Conservation (phyloP, 1,140 invertebrate genomes). For the Drosophila neocordata region DNA sequence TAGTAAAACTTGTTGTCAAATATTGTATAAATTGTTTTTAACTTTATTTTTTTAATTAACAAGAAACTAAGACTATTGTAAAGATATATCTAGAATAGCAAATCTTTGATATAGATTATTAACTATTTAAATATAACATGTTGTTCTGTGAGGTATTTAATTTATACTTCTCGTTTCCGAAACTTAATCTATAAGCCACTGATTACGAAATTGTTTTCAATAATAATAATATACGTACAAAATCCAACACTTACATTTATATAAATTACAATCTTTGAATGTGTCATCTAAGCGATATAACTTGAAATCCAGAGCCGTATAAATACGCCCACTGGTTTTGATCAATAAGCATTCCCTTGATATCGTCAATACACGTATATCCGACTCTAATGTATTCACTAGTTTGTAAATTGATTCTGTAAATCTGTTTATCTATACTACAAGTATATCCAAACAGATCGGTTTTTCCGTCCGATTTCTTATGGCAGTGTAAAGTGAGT, state of each 20-base stretch:
- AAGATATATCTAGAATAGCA: not conserved
- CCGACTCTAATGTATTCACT: slow-evolving; percentile 23
- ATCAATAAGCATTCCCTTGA: slow-evolving; percentile 55
- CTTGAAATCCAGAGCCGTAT: slow-evolving; percentile 57
- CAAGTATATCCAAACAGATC: slow-evolving; percentile 50
- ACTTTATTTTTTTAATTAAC: not conserved
- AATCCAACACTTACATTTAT: not conserved
- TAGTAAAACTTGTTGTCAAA: not conserved
- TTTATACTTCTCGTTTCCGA: not conserved
- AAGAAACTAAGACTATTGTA: not conserved
- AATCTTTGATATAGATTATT: not conserved
- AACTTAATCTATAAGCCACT: not conserved
- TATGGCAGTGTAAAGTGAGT: slow-evolving; percentile 22
- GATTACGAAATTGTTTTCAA: not conserved
- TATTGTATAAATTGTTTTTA: too few species aligned
- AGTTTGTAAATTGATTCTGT: slow-evolving; percentile 35
- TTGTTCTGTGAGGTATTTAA: too few species aligned
- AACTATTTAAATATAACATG: too few species aligned
- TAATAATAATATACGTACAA: not conserved
- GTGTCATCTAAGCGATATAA: slow-evolving; percentile 1
- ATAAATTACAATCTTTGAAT: not conserved
- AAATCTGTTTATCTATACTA: slow-evolving; percentile 61
- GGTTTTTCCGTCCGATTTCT: not conserved
- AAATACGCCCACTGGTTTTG: slow-evolving; percentile 28
- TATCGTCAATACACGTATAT: slow-evolving; percentile 56